Base-by-base conservation (phyloP, 2,113 vertebrate genomes). In the Halichoeres trimaculatus region DNA sequence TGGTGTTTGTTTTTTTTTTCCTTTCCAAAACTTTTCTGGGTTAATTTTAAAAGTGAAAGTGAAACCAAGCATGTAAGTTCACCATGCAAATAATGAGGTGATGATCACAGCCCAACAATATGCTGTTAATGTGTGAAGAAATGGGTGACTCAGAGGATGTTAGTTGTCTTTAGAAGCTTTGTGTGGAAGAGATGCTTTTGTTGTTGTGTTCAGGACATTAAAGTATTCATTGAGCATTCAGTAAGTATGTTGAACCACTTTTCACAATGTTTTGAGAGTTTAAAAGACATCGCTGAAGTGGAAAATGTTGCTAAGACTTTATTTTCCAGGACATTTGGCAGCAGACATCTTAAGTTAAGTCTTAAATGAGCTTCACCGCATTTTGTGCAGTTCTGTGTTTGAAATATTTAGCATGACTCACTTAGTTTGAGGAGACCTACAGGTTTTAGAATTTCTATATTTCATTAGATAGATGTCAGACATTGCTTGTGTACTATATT, bases 371-470 rank as follows among this genome's bases (percentile, higher is more conserved):
- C 38, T 38, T 51, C 24, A 3, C 23, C 20, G 19, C 20, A 51
- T 64, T 62, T 74, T 62, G 41, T 47, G 24, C 5, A 66, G 36
- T 58, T 60, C 43, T 23, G 51, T 61, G 52, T 38, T 81, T 80
- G 10, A 82, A 88, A 78, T 78, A 76, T 83, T 78, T 62, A 81
- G 13, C 35, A 48, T 43, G 20, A 59, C 40, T 56, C 4, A 11
- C 23, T 45, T 19, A 6, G 48, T 70, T 64, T 69, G 40, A 54
- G 78, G 13, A 62, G 56, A 81, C 65, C 76, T 63, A 41, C 26
- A 57, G 22, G 34, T 59, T 73, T 74, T 8, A 13, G 48, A 59
- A 53, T 64, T 23, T 79, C 24, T 11, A 30, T 76, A 68, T 80
- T 79, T 83, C 16, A 61, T 48, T 13, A 76, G 56, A 59, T 55